Percentiles rank a stretch among this genome's conserved stretches.
Conservation (phyloP, 2,888 invertebrate species). For the Bellardia bayeri region DNA sequence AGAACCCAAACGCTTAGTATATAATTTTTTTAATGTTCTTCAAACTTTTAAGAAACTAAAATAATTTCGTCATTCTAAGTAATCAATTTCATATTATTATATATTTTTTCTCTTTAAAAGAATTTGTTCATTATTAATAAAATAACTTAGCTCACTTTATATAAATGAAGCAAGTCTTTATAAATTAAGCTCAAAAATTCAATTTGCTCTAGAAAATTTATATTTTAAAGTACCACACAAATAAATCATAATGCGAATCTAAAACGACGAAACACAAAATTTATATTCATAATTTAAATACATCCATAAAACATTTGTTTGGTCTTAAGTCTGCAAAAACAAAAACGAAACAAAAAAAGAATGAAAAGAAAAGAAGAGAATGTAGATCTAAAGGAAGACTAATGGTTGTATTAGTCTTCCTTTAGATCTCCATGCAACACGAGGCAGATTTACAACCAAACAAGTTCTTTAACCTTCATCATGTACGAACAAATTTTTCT, state of each 20-base stretch:
- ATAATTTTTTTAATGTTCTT: too few species aligned
- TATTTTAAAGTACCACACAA: neutral
- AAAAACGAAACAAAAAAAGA: neutral
- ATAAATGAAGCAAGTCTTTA: too few species aligned
- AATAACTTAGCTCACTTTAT: too few species aligned
- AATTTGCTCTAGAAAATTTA: neutral
- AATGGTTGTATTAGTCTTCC: slow-evolving; percentile 19
- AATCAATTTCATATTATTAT: too few species aligned
- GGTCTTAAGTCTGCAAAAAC: slow-evolving; percentile 15
- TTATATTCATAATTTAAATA: slow-evolving; percentile 21
- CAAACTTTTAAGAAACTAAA: too few species aligned
- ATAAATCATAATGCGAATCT: neutral
- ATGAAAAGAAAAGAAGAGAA: too few species aligned
- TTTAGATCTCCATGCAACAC: neutral
- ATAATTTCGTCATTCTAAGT: too few species aligned
- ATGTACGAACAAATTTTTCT: slow-evolving; percentile 15
- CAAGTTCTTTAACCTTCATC: slow-evolving; percentile 41
- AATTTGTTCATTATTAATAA: too few species aligned
- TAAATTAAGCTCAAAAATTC: neutral
- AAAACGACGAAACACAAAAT: slow-evolving; percentile 1
- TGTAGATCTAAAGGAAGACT: too few species aligned
- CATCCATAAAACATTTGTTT: slow-evolving; percentile 16
- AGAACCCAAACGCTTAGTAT: too few species aligned
- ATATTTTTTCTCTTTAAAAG: neutral
- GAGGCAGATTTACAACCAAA: slow-evolving; percentile 8